phyloP scores from a whole-genome alignment of 2,888 invertebrate species.

The Drosophila macrospina region DNA sequence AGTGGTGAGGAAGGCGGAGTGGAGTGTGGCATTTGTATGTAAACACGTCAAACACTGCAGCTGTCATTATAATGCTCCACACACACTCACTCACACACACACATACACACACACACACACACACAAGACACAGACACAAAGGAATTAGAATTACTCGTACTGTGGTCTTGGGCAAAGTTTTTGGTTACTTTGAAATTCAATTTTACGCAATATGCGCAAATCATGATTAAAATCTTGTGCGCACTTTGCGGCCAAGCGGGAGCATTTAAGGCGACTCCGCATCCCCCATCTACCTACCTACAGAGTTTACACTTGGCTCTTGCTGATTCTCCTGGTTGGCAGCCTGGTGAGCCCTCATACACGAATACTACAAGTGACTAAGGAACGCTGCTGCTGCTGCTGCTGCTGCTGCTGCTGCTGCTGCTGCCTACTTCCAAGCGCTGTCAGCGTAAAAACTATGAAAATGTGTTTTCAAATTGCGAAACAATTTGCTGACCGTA shows the following conservation, averaged over 20 bases:
- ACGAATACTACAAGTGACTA: slow-evolving; percentile 43
- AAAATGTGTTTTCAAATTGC: slow-evolving; percentile 78
- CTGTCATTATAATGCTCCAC: slow-evolving; percentile 48
- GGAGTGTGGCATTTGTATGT: slow-evolving; percentile 20
- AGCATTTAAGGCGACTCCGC: slow-evolving; percentile 4
- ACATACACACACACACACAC: slow-evolving; percentile 3
- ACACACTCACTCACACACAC: neutral
- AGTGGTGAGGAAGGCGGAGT: too few relatives aligned
- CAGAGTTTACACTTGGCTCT: neutral
- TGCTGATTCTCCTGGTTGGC: slow-evolving; percentile 10
- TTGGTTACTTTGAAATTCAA: slow-evolving; percentile 79
- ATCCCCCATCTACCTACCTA: too few relatives aligned
- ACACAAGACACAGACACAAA: slow-evolving; percentile 18
- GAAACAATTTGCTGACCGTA: slow-evolving; percentile 80
- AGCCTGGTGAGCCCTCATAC: slow-evolving; percentile 22
- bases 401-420: slow-evolving; percentile 41
- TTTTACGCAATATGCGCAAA: slow-evolving; percentile 82
- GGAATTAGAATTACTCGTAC: slow-evolving; percentile 1
- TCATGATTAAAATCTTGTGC: slow-evolving; percentile 76
- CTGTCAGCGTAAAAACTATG: slow-evolving; percentile 68
- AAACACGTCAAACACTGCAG: slow-evolving; percentile 50
- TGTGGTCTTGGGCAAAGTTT: slow-evolving; percentile 39
- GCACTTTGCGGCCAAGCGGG: slow-evolving; percentile 47
- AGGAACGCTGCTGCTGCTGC: slow-evolving; percentile 39
- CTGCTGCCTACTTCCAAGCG: slow-evolving; percentile 40